Evolutionary conservation across 2,888 invertebrate genomes (phyloP), one percentile per base, ranked within the genome.

Genomic region (Metacarcinus magister): DNA sequence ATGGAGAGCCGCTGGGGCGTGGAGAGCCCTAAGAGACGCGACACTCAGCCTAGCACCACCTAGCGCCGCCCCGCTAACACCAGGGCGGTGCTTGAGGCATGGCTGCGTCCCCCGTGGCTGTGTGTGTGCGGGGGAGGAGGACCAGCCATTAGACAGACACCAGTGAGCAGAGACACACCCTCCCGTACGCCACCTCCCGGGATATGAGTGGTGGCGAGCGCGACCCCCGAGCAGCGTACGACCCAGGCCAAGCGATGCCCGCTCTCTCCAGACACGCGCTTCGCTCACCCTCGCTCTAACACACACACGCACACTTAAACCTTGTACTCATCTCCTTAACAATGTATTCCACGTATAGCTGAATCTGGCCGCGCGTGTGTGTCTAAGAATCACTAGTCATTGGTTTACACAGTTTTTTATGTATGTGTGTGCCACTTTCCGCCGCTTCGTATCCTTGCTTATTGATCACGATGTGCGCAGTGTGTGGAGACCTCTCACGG

Each of bases 401-500:
- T 13, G 43, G 19, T 91, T 4, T 23, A 10, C 10, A 44, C n/a
- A 44, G 43, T 39, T 46, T 39, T 23, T 16, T 28, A 32, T 23
- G 67, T 60, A 28, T 28, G 82, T 5, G 19, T 28, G 28, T 23
- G 54, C 8, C 19, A 19, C 48, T 23, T 60, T 93, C 13, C 23
- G 87, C 94, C n/a, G 67, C 13, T 96, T 94, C 94, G 94, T 44
- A 96, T 92, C 28, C 8, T 28, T 39, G 67, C 75, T 60, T 96
- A 96, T 96, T 96, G 96, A 96, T 96, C 96, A 96, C 82, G 82
- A 23, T 67, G 16, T 94, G 96, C 96, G 96, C 96, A 48, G 91
- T 94, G 82, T 54, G 4, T 10, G 43, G 28, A 94, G 96, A 75
- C 94, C 92, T 92, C 96, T 96, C 91, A 48, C 94, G 96, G 96